Evolutionary conservation across 2,797 vertebrate species (phyloP), one percentile per base, ranked within the genome.

Genomic region (Rhadinocentrus ornatus): DNA sequence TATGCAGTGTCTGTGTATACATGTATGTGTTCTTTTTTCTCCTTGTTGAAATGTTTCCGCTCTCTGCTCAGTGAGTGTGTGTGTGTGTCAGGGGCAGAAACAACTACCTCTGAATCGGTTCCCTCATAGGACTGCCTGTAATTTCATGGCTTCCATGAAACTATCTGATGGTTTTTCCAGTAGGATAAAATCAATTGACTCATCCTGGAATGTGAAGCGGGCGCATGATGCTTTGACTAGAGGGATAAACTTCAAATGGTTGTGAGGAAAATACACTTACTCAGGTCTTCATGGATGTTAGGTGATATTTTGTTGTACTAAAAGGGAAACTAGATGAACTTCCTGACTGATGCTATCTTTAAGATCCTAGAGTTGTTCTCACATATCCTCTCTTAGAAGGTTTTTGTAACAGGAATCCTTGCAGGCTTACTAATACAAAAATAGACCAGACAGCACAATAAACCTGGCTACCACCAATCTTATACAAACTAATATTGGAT

Each of bases 371-470:
- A 61, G 58, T 72, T 44, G 32, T 68, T 85, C 76, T 85, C 69
- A 24, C 24, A 16, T 77, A 64, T 87, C 72, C 35, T 81, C 62
- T 70, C 18, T 66, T 54, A 22, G 57, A 73, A 59, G 72, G 61
- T 58, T 80, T 84, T 82, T 85, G 73, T 77, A 83, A 88, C 69
- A 62, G 73, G 70, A 88, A 76, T 84, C 75, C 71, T 81, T 22
- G 29, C 74, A 66, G 66, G 39, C 57, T 68, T 70, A 63, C 32
- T 64, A 71, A 68, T 62, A 73, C 74, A 57, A 80, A 89, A 89
- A 88, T 90, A 86, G 73, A 84, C 26, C 77, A 89, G 85, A 82
- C 77, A 34, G 80, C 81, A 44, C 81, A 67, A 63, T 66, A 34
- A 70, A 59, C 68, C 66, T 20, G 52, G 26, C 78, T 76, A 70